These are phyloP conservation scores for Cyclopterus lumpus DNA, from an alignment of 2,797 vertebrate genomes.

Conservation along the genomic window DNA sequence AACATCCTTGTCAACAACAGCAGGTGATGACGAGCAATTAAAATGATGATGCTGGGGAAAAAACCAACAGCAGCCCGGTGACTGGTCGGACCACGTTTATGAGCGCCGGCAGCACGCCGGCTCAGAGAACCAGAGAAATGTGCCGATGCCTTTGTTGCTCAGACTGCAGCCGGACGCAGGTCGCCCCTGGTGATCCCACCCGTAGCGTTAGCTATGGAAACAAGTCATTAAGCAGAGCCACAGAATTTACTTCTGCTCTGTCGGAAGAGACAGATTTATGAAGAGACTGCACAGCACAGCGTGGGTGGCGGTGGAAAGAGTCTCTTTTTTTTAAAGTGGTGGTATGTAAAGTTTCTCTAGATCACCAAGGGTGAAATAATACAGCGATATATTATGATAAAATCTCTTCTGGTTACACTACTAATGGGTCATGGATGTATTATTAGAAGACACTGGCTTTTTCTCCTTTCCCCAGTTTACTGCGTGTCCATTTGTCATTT, in stretches of 20 bases:
- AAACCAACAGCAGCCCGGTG: constrained; percentile 19
- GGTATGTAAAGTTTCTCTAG: neutral
- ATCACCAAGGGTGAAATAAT: neutral
- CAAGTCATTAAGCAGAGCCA: constrained; percentile 49
- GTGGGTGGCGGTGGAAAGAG: neutral
- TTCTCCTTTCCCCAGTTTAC: neutral
- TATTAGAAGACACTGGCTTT: neutral
- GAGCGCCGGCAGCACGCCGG: neutral
- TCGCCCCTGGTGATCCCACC: constrained; percentile 35
- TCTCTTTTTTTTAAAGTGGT: neutral
- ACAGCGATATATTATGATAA: neutral
- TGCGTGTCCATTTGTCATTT: neutral
- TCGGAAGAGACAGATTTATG: constrained; percentile 43
- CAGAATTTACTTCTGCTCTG: constrained; percentile 36
- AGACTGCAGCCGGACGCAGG: constrained; percentile 27
- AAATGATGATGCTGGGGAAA: constrained; percentile 20
- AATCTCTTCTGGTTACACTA: neutral
- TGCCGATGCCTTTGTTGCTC: constrained; percentile 28
- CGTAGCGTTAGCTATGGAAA: constrained; percentile 72
- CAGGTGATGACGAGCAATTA: constrained; percentile 8
- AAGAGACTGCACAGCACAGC: neutral
- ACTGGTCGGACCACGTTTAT: constrained; percentile 18
- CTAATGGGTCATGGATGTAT: neutral
- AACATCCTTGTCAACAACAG: constrained; percentile 35
- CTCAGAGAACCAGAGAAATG: constrained; percentile 24